These are phyloP conservation scores for Todus mexicanus DNA, from an alignment of 2,797 vertebrate species.

Conservation along the genomic window DNA sequence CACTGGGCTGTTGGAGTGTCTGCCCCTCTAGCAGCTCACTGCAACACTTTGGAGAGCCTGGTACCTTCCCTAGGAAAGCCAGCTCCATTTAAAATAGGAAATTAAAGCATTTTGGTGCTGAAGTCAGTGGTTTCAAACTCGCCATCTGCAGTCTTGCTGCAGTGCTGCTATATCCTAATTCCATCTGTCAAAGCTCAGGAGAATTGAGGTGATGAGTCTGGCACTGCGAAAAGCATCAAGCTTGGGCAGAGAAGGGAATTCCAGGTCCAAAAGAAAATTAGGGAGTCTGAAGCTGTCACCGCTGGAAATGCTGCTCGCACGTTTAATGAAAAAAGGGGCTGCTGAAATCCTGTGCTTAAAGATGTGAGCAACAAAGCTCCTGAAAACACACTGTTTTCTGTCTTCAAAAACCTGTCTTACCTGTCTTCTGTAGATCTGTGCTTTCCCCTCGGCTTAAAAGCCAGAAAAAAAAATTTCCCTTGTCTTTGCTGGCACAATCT, in stretches of 20 bases:
- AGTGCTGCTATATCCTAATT: conserved; percentile 24
- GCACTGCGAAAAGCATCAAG: background rate
- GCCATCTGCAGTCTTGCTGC: conserved; percentile 33
- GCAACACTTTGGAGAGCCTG: background rate
- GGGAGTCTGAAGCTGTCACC: background rate
- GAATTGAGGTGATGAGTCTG: background rate
- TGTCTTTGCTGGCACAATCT: background rate
- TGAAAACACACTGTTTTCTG: background rate
- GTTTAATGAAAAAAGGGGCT: background rate
- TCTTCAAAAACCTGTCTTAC: background rate
- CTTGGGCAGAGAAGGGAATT: background rate
- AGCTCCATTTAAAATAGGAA: background rate
- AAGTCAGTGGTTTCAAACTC: conserved; percentile 18
- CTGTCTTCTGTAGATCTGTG: background rate
- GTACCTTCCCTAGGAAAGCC: background rate
- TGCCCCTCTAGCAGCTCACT: background rate
- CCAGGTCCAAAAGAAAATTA: background rate
- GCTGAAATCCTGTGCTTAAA: background rate
- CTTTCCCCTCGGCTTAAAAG: background rate
- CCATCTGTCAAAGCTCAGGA: conserved; percentile 33
- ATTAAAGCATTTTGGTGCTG: background rate
- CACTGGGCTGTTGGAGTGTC: background rate
- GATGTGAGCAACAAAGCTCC: background rate
- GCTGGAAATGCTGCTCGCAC: background rate
- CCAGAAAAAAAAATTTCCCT: background rate